phyloP scores from a whole-genome alignment of 2,797 vertebrate species.

The Heliangelus exortis region DNA sequence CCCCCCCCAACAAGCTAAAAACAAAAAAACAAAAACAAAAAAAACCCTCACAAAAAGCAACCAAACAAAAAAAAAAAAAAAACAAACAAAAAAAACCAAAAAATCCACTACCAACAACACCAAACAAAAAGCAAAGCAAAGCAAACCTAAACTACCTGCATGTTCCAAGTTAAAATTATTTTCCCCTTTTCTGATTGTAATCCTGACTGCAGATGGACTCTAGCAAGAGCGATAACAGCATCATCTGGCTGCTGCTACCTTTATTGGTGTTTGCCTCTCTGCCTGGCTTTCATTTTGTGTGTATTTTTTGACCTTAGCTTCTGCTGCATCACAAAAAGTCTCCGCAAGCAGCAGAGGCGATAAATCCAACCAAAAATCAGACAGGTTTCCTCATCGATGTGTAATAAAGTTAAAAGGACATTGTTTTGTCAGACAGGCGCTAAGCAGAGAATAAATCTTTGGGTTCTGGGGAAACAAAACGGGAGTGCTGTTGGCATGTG shows the following conservation, averaged over 20 bases:
- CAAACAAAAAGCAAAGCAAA: too few relatives aligned
- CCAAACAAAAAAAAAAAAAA: too few relatives aligned
- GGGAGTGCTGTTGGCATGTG: constrained; percentile 68
- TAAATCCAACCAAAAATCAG: constrained; percentile 75
- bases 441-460: constrained; percentile 80
- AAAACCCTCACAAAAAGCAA: too few relatives aligned
- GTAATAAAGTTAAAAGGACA: constrained; percentile 80
- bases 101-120: too few relatives aligned
- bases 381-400: constrained; percentile 72
- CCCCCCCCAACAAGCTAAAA: too few relatives aligned
- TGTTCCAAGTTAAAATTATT: background rate
- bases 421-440: constrained; percentile 79
- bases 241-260: background rate
- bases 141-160: background rate
- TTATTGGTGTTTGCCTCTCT: background rate
- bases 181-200: background rate
- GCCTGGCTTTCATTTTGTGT: constrained; percentile 10
- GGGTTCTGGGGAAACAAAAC: constrained; percentile 76
- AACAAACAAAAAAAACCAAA: too few relatives aligned
- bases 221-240: background rate
- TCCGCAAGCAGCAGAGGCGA: constrained; percentile 57
- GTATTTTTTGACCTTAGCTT: constrained; percentile 39
- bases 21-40: too few relatives aligned
- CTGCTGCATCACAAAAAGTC: background rate
- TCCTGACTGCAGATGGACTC: background rate